Evolutionary conservation across 2,113 vertebrate genomes (phyloP).

Genomic region (Charina bottae): DNA sequence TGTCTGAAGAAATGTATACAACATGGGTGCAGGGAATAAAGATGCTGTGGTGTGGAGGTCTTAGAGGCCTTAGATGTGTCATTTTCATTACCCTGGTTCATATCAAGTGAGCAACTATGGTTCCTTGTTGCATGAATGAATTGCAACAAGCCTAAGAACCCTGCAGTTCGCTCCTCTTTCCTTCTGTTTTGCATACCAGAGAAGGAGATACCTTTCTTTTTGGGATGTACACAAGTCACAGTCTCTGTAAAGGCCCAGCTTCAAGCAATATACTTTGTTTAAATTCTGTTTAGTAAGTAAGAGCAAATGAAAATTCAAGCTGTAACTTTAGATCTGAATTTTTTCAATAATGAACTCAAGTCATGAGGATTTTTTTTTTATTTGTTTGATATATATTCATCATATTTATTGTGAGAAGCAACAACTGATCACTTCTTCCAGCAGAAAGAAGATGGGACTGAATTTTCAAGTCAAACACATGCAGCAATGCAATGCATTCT

Average conservation of each 20-base stretch:
- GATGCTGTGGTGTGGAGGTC: neutral
- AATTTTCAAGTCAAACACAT: neutral
- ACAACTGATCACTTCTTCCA: neutral
- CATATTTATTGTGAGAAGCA: neutral
- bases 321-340: neutral
- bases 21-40: neutral
- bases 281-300: neutral
- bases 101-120: neutral
- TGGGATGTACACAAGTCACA: neutral
- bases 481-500: neutral
- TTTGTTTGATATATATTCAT: neutral
- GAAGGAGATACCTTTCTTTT: neutral
- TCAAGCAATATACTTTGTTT: neutral
- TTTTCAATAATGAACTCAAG: neutral
- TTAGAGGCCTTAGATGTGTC: neutral
- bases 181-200: neutral
- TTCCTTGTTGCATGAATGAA: neutral
- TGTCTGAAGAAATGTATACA: neutral
- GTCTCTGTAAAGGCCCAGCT: neutral
- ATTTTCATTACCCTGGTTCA: neutral
- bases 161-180: neutral
- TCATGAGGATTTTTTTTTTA: neutral
- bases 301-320: neutral
- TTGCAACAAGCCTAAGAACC: neutral
- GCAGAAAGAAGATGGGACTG: neutral